Percentiles rank a stretch among this genome's conserved stretches.
These are phyloP conservation scores for Rhinolophus ferrumequinum DNA, from an alignment of 2,113 vertebrate species.

Conservation along the genomic window DNA sequence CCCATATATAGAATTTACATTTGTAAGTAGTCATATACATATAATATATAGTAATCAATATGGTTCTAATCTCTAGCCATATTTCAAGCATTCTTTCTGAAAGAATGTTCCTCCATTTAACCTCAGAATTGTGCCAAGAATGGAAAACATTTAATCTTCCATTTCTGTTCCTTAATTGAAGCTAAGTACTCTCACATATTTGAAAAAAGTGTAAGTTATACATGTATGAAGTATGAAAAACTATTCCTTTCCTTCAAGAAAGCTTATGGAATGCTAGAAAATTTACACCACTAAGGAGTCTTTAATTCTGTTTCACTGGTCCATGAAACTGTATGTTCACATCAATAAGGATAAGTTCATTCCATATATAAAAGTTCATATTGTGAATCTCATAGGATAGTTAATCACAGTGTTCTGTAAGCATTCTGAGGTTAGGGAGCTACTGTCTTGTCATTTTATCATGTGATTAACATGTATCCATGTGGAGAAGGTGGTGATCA, in stretches of 20 bases:
- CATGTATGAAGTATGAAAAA: not conserved
- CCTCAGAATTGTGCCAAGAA: not conserved
- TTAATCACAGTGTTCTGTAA: not conserved
- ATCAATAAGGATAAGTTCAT: not conserved
- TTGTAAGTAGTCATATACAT: not conserved
- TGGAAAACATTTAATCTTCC: not conserved
- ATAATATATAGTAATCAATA: not conserved
- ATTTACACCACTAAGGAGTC: not conserved
- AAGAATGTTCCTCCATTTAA: not conserved
- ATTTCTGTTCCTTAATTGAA: not conserved
- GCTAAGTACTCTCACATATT: not conserved
- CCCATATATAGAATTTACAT: not conserved
- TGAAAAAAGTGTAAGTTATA: not conserved
- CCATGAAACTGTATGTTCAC: not conserved
- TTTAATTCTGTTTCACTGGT: not conserved
- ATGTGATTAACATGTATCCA: not conserved
- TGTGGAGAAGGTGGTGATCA: not conserved
- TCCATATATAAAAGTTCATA: not conserved
- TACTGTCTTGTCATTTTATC: not conserved
- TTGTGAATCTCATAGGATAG: not conserved
- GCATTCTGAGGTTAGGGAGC: not conserved
- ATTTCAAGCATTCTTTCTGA: not conserved
- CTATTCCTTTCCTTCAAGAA: not conserved
- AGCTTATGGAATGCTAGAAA: not conserved
- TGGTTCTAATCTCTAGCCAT: not conserved